These are phyloP conservation scores for Falcunculus frontatus DNA, from an alignment of 2,113 vertebrate genomes.

Conservation along the genomic window DNA sequence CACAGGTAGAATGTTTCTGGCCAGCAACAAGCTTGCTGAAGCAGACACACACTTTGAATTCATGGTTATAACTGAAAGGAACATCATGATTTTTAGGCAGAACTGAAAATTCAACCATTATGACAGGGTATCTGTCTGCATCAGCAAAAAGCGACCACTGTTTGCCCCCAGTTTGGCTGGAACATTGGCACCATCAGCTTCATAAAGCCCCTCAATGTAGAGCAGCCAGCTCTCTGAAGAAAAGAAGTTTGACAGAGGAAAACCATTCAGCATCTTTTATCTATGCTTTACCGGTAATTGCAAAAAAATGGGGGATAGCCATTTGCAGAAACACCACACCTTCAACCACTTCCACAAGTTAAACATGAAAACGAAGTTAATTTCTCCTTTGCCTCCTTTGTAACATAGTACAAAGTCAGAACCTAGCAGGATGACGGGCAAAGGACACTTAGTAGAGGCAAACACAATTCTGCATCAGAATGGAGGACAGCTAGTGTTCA, in stretches of 20 bases:
- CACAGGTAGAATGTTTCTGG: not conserved
- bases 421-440: not conserved
- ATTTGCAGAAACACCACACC: not conserved
- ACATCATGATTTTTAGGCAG: not conserved
- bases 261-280: not conserved
- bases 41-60: not conserved
- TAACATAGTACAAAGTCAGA: not conserved
- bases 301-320: not conserved
- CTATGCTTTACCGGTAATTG: not conserved
- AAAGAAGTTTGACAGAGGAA: not conserved
- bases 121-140: accelerated
- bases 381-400: not conserved
- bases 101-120: not conserved
- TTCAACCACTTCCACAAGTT: not conserved
- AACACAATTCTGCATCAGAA: not conserved
- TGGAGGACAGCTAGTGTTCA: not conserved
- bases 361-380: not conserved
- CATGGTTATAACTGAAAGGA: not conserved
- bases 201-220: accelerated
- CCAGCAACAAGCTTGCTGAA: not conserved
- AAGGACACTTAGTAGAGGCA: not conserved
- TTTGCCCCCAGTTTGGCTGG: not conserved
- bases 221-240: not conserved
- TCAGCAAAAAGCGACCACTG: not conserved
- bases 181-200: not conserved